phyloP scores from a whole-genome alignment of 1,140 invertebrate genomes.

The Drosophila repleta region DNA sequence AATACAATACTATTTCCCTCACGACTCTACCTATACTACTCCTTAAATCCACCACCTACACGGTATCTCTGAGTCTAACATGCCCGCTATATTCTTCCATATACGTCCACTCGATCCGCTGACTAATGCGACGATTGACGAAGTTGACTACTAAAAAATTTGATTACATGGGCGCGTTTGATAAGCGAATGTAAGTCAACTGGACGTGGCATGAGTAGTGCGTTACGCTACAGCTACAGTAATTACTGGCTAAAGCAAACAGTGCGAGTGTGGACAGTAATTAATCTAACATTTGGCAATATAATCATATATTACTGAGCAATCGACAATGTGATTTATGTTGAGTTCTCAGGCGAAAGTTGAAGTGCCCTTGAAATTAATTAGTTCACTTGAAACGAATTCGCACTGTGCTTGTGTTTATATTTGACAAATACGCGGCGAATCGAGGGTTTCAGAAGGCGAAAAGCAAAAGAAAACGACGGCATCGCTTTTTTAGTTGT shows the following conservation, averaged over 20 bases:
- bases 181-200: constrained; percentile 24
- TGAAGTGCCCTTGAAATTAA: constrained; percentile 56
- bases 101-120: constrained; percentile 33
- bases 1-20: too few species aligned
- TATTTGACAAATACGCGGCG: constrained; percentile 41
- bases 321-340: constrained; percentile 9
- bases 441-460: constrained; percentile 22
- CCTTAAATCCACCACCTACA: background rate
- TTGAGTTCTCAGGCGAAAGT: constrained; percentile 36
- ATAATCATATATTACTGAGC: background rate
- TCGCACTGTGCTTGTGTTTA: constrained; percentile 29
- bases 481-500: constrained; percentile 9
- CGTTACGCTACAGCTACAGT: constrained; percentile 18
- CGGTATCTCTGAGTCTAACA: background rate
- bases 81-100: background rate
- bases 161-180: constrained; percentile 40
- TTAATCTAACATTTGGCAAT: background rate
- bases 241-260: background rate
- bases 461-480: constrained; percentile 41
- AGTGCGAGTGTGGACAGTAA: background rate
- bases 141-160: constrained; percentile 38
- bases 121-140: constrained; percentile 53
- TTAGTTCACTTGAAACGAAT: constrained; percentile 58
- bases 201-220: background rate
- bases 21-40: background rate